phyloP scores from a whole-genome alignment of 2,888 invertebrate species.

The Caenorhabditis sp. region DNA sequence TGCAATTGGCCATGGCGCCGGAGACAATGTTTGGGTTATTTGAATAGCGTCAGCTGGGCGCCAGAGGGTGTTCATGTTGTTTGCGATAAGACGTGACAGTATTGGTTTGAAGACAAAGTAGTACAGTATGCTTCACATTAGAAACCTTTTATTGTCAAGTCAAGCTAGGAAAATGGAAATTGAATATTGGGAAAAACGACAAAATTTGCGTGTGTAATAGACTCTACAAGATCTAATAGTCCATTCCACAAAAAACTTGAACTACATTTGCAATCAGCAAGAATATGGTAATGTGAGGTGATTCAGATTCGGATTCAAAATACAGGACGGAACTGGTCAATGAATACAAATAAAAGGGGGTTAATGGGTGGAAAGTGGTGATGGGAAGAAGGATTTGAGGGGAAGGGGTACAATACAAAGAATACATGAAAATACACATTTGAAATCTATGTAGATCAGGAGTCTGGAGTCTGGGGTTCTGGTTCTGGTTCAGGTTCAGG shows the following conservation, averaged over 20 bases:
- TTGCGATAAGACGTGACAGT: background rate
- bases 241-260: too few relatives aligned
- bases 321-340: slow-evolving; percentile 10
- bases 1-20: slow-evolving; percentile 38
- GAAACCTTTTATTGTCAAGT: slow-evolving; percentile 13
- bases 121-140: slow-evolving; percentile 4
- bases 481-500: background rate
- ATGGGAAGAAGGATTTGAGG: background rate
- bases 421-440: too few relatives aligned
- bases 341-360: slow-evolving; percentile 5
- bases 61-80: slow-evolving; percentile 16
- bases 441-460: too few relatives aligned
- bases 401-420: slow-evolving; percentile 10
- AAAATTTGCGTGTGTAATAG: too few relatives aligned
- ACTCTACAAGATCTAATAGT: too few relatives aligned
- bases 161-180: background rate
- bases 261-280: slow-evolving; percentile 18
- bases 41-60: slow-evolving; percentile 16
- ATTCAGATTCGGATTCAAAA: too few relatives aligned
- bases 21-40: slow-evolving; percentile 26
- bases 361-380: background rate
- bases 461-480: too few relatives aligned
- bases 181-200: too few relatives aligned
- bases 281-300: slow-evolving; percentile 48
- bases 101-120: background rate